These are phyloP conservation scores for Ligdia adustata DNA, from an alignment of 2,888 invertebrate species.

Conservation along the genomic window DNA sequence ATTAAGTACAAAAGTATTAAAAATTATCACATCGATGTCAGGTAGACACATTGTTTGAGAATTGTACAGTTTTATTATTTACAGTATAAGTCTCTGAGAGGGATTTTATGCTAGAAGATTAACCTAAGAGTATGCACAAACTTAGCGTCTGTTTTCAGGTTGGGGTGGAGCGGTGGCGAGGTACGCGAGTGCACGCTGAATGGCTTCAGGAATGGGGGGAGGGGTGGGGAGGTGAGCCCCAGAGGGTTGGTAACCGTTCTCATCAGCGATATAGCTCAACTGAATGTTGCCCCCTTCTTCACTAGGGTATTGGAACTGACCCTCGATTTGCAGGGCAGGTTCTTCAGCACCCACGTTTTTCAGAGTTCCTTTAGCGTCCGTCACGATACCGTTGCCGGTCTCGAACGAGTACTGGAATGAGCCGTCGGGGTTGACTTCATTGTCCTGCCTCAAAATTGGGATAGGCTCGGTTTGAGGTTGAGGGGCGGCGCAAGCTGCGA, in stretches of 20 bases:
- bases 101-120: constrained; percentile 10
- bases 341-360: constrained; percentile 82
- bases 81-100: constrained; percentile 13
- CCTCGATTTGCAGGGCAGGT: constrained; percentile 82
- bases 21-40: neutral
- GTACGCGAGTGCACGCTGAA: constrained; percentile 86
- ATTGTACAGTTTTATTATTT: neutral
- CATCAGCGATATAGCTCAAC: constrained; percentile 86
- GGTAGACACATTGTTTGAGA: neutral
- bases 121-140: constrained; percentile 18
- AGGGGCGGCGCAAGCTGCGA: constrained; percentile 68
- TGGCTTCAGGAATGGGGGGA: constrained; percentile 88
- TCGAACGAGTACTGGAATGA: constrained; percentile 84
- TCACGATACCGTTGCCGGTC: constrained; percentile 86
- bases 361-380: constrained; percentile 80
- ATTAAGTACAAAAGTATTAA: constrained; percentile 21
- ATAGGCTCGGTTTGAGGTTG: constrained; percentile 64
- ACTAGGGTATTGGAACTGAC: constrained; percentile 85
- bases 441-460: constrained; percentile 81
- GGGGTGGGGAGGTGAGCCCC: constrained; percentile 86
- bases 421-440: constrained; percentile 84
- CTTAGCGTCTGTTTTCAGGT: constrained; percentile 51
- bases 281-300: constrained; percentile 85
- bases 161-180: constrained; percentile 86
- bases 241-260: constrained; percentile 87